Conservation (phyloP, 2,797 vertebrate genomes). For the Artibeus jamaicensis region DNA sequence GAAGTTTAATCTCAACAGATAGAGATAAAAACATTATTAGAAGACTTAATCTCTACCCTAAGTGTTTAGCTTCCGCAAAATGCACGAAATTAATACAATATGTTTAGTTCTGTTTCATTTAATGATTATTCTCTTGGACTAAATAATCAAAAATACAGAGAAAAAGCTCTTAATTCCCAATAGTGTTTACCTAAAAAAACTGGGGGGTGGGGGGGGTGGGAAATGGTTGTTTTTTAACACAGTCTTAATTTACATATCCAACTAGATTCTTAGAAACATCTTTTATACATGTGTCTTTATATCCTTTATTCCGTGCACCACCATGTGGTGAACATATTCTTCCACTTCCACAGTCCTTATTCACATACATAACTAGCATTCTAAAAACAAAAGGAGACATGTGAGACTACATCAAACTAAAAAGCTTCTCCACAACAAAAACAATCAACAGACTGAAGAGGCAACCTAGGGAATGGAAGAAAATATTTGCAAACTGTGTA, state of each 20-base stretch:
- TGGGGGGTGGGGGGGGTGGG: neutral
- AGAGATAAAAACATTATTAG: constrained; percentile 28
- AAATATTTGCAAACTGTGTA: neutral
- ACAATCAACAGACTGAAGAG: neutral
- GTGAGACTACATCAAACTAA: neutral
- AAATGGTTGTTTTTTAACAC: neutral
- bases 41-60: constrained; percentile 30
- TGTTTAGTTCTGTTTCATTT: constrained; percentile 39
- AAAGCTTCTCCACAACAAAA: neutral
- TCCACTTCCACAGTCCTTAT: neutral
- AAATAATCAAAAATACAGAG: constrained; percentile 11
- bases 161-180: constrained; percentile 3
- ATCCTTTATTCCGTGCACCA: neutral
- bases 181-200: neutral
- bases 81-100: constrained; percentile 46
- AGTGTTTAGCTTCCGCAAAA: neutral
- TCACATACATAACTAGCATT: neutral
- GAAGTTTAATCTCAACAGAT: constrained; percentile 41
- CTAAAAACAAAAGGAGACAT: neutral
- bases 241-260: neutral
- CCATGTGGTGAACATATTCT: neutral
- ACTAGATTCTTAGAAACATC: neutral
- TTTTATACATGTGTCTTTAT: neutral
- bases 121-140: constrained; percentile 23
- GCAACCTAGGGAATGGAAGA: neutral